Conservation (phyloP, 1,140 invertebrate genomes). For the Drosophila truncata region DNA sequence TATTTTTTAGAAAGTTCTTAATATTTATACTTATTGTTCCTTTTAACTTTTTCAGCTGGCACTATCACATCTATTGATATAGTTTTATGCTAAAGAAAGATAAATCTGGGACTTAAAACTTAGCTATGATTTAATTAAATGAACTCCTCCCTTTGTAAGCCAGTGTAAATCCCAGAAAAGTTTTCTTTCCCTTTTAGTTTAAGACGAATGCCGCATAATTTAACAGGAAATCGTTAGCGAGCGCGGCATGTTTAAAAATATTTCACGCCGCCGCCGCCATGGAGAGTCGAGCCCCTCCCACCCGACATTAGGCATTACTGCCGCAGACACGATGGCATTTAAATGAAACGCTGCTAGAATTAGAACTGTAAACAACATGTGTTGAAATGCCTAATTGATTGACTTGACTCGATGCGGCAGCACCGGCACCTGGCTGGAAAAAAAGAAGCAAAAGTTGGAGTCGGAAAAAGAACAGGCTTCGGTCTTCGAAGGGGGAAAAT, state of each 20-base stretch:
- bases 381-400: slow-evolving; percentile 83
- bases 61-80: no score
- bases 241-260: slow-evolving; percentile 65
- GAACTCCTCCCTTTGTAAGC: neutral
- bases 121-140: no score
- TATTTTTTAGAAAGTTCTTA: no score
- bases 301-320: slow-evolving; percentile 15
- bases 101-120: no score
- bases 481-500: slow-evolving; percentile 21
- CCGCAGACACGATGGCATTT: slow-evolving; percentile 70
- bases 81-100: no score
- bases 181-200: slow-evolving; percentile 59
- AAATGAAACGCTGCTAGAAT: slow-evolving; percentile 71
- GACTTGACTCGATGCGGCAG: slow-evolving; percentile 60
- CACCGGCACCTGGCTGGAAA: slow-evolving; percentile 6
- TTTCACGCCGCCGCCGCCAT: slow-evolving; percentile 43
- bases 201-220: slow-evolving; percentile 73
- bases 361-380: slow-evolving; percentile 84
- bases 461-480: slow-evolving; percentile 32
- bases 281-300: slow-evolving; percentile 10
- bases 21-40: no score
- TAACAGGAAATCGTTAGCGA: slow-evolving; percentile 78
- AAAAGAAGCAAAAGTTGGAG: slow-evolving; percentile 5
- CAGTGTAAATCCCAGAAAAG: slow-evolving; percentile 9
- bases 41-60: no score